phyloP scores from a whole-genome alignment of 2,113 vertebrate species.

The Leucopsar rothschildi region DNA sequence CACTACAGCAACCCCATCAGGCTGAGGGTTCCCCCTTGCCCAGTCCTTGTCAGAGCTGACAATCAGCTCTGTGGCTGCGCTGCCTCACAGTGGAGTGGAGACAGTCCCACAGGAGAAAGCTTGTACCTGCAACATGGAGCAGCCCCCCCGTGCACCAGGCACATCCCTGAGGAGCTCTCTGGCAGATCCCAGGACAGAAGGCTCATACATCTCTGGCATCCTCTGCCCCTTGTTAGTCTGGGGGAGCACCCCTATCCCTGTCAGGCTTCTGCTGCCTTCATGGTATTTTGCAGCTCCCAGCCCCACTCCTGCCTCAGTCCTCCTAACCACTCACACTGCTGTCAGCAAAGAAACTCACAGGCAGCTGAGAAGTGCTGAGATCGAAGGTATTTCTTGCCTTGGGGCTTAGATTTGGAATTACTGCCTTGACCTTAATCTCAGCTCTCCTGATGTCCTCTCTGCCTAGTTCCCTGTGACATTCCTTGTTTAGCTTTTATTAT shows the following conservation, averaged over 20 bases:
- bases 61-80: rapidly evolving
- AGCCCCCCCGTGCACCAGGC: neutral
- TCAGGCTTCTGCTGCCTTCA: neutral
- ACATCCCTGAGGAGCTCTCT: neutral
- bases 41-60: neutral
- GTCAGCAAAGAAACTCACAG: neutral
- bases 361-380: neutral
- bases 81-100: neutral
- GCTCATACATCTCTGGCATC: neutral
- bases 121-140: rapidly evolving
- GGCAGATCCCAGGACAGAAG: neutral
- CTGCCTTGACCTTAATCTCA: neutral
- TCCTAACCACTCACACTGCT: neutral
- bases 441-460: neutral
- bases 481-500: neutral
- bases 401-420: neutral
- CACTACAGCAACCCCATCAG: neutral
- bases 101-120: neutral
- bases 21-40: rapidly evolving
- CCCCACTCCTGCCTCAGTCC: neutral
- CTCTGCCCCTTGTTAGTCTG: rapidly evolving
- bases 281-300: neutral
- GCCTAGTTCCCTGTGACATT: neutral
- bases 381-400: neutral
- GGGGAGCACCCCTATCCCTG: neutral